Evolutionary conservation across 2,888 invertebrate species (phyloP), one percentile per base, ranked within the genome.

Genomic region (Encarsia formosa): DNA sequence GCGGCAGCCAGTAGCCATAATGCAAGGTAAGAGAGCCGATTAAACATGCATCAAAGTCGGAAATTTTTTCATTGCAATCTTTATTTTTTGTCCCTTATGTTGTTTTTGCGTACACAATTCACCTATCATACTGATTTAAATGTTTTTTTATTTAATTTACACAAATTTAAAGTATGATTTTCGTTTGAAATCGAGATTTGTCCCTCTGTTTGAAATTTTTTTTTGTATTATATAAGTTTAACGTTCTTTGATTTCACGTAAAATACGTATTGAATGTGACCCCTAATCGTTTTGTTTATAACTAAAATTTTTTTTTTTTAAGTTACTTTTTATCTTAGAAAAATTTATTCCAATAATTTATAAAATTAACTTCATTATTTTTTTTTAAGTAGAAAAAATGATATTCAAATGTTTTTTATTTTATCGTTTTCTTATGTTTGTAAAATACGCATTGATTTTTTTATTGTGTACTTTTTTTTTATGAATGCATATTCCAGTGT

Each of bases 1-100:
- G 73, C 73, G 71, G 73, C 73, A 68, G 71, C 73, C 72, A 74
- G 72, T 71, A 70, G 68, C 69, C 70, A 74, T 73, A 73, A 71
- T 66, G 68, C 73, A 74, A 74, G 73, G 73, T 73, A 74, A 74
- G 73, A 73, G 48, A 52, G 57, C 49, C 67, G 70, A 71, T 67
- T 69, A 69, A 67, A 71, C 69, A 65, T 71, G 69, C 71, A 74
- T 72, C 69, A 66, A 67, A 70, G 65, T 68, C 62, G 63, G 60
- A 68, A 65, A 62, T 65, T 70, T 70, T 70, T 69, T 71, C 72
- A 68, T 69, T 69, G 69, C 67, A 67, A 68, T 66, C 63, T 64
- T 65, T 62, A 60, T 62, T 63, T 64, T 63, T 66, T 61, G 65
- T 65, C 67, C 65, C 67, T 63, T 65, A 64, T 60, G 62, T 63